These are phyloP conservation scores for Onychostruthus taczanowskii DNA, from an alignment of 2,113 vertebrate genomes.

Conservation along the genomic window DNA sequence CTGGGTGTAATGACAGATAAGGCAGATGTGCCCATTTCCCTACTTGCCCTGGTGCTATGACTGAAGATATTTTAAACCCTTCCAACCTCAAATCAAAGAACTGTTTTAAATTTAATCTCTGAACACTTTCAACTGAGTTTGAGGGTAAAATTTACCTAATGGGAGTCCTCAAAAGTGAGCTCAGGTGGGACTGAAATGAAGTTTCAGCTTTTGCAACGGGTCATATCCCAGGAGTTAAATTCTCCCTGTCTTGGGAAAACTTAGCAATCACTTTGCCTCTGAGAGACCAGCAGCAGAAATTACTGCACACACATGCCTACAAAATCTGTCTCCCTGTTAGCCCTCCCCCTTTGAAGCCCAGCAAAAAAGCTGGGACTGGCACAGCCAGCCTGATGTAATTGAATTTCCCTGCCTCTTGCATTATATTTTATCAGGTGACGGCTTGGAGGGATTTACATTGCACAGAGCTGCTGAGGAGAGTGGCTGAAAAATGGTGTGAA, in stretches of 20 bases:
- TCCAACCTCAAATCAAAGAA: background rate
- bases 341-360: background rate
- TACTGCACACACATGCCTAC: background rate
- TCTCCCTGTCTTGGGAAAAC: background rate
- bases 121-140: background rate
- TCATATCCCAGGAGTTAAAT: background rate
- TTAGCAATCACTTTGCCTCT: background rate
- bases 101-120: background rate
- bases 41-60: background rate
- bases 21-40: background rate
- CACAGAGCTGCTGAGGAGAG: conserved; percentile 35
- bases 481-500: conserved; percentile 36
- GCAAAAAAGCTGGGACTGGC: background rate
- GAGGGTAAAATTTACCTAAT: conserved; percentile 9
- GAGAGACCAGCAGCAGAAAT: background rate
- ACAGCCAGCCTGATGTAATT: background rate
- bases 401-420: background rate
- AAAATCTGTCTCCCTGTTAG: background rate
- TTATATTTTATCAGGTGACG: conserved; percentile 6
- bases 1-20: background rate
- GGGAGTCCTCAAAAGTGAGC: background rate
- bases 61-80: background rate
- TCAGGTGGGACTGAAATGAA: background rate
- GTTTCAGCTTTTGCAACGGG: background rate
- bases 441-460: conserved; percentile 65